Evolutionary conservation across 2,797 vertebrate species (phyloP), one percentile per base, ranked within the genome.

Genomic region (Rallus crepitans): DNA sequence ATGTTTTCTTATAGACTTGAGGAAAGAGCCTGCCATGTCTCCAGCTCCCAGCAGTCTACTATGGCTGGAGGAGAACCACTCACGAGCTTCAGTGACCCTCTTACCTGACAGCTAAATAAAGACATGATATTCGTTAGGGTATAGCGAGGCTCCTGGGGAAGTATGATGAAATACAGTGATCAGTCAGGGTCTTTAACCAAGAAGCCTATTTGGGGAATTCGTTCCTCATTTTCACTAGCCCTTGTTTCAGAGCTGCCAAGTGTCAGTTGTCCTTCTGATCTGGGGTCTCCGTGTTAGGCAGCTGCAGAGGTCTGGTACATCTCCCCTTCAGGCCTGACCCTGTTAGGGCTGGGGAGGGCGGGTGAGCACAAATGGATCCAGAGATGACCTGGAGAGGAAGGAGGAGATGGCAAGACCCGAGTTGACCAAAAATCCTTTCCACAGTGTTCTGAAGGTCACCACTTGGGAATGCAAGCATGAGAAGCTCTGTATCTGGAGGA

Each of bases 391-490:
- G 57, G 24, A 68, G 64, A 89, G 30, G 27, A 82, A 88, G 9
- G 19, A 93, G 42, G 40, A 75, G 6, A 12, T 2, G 20, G 5
- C 0, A 2, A 89, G 24, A 80, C 12, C 12, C 0, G 4, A 82
- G n/a, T 8, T 89, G 31, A 35, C 24, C 0, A 0, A 56, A 92
- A 82, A 2, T 3, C 6, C 16, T 72, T 85, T 68, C 19, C 0
- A 0, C 1, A 0, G 11, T 35, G 20, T 1, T 1, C 11, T 55
- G 40, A 17, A 18, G 8, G 8, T 64, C 4, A 2, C 35, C 12
- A 39, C 24, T 8, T 2, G 4, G 48, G 63, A 72, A 45, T 6
- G 6, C 7, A 11, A 82, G 30, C 18, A 47, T 24, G 33, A 31
- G 16, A 53, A 52, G 17, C 11, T 68, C 25, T 78, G 5, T 60